Base-by-base conservation (phyloP, 2,888 invertebrate species). In the Cantharis lateralis region DNA sequence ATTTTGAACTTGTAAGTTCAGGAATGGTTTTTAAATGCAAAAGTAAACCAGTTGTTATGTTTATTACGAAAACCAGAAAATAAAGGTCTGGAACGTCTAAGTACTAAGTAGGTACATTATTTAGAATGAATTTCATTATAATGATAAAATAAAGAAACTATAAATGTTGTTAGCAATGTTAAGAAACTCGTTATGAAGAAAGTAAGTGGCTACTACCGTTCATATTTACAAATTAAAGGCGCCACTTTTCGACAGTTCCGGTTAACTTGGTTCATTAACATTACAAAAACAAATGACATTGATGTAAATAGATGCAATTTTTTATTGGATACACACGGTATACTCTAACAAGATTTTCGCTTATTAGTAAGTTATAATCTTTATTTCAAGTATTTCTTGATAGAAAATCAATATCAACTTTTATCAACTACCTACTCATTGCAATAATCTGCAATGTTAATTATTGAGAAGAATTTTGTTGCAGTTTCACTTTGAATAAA, bases 161-260 rank as follows among this genome's bases (percentile, higher is more conserved):
- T 32, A 48, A 48, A 48, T 48, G 48, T 48, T 48, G 48, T 9
- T 48, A 48, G 48, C 48, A 48, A n/a, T 48, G 48, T 48, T 48
- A 48, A 48, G n/a, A 48, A 48, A 48, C 48, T 48, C 48, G 48
- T 48, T 48, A 66, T 66, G 20, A 77, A 79, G 79, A 79, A 79
- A 79, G 79, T 79, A 74, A 77, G 62, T 70, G 70, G 63, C 76
- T 75, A 75, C 77, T 72, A 75, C 75, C 63, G 73, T 66, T 68
- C 68, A 62, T 72, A 78, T 78, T 76, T 77, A 79, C 77, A 72
- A 72, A 76, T 79, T 72, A 70, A 64, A 72, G 79, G 79, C 79
- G 77, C 79, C 77, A 77, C n/a, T 15, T 70, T 69, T 61, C 48
- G 70, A 74, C 74, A 78, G 77, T 79, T 79, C 79, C 79, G 79